These are phyloP conservation scores for Anguilla megastoma DNA, from an alignment of 2,797 vertebrate species.

Conservation along the genomic window DNA sequence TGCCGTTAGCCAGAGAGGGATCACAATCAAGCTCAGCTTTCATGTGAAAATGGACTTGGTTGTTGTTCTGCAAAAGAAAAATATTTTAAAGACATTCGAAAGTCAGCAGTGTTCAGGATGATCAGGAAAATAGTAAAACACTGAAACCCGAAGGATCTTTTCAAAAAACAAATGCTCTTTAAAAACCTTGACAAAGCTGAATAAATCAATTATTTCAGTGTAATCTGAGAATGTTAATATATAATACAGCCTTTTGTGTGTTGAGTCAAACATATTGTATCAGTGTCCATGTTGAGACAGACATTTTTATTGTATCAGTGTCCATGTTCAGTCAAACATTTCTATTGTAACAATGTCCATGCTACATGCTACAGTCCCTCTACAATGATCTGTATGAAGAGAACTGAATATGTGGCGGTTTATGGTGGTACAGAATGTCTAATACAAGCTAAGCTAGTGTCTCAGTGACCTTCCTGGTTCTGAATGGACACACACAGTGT, in stretches of 20 bases:
- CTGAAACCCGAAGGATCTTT: not conserved
- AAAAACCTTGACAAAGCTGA: not conserved
- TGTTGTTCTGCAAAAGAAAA: slow-evolving; percentile 1
- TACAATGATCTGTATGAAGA: no score
- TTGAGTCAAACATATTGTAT: no score
- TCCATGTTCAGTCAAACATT: no score
- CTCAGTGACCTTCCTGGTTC: not conserved
- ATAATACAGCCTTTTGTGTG: not conserved
- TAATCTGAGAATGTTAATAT: not conserved
- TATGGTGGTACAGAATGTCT: no score
- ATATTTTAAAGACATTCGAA: not conserved
- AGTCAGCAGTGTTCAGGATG: not conserved
- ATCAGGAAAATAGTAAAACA: not conserved
- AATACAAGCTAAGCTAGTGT: not conserved
- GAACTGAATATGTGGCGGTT: no score
- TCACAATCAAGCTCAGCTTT: not conserved
- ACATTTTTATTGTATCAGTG: no score
- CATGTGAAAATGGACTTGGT: not conserved
- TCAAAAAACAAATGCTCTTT: not conserved
- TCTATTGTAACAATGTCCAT: no score
- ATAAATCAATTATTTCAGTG: not conserved
- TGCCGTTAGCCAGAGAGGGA: not conserved
- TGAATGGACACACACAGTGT: not conserved
- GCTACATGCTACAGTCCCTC: no score
- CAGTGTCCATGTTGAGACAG: no score